Evolutionary conservation across 2,113 vertebrate species (phyloP), one percentile per base, ranked within the genome.

Genomic region (Patagioenas fasciata): DNA sequence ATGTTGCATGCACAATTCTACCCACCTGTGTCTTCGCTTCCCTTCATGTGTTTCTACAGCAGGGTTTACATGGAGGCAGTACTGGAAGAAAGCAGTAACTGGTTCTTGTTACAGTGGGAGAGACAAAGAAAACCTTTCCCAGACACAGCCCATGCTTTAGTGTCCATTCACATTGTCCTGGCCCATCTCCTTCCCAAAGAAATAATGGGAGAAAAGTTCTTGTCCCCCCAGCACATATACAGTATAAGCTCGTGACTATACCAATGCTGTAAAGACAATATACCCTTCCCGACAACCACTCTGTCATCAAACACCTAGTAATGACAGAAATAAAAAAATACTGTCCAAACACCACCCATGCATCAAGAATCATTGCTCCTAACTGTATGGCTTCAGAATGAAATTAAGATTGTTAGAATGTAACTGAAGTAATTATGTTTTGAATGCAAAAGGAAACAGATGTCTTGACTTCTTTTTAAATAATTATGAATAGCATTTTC

Each of bases 381-480:
- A 66, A 84, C 56, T 67, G 42, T 44, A 78, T 29, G 80, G 56
- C 88, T 90, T 95, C 56, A 67, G 70, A 88, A 88, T 0, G 8
- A 60, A 54, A 62, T 88, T 3, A 47, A 90, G 72, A 92, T 64
- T 89, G 85, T 90, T 88, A 90, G 82, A 78, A 74, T 29, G 61
- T 77, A 89, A 94, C 80, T 89, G 79, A 83, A 91, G 85, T 74
- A 95, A 95, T 93, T 91, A 86, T 60, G 67, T 60, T 77, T 20
- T 94, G 82, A 94, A 89, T 73, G 75, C 77, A 96, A 95, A 51
- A 94, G 91, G 82, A 94, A 97, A 90, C 75, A 95, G 88, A 93
- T 95, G 84, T 91, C 75, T 78, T 38, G 74, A 60, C 40, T 86
- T 84, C 36, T 84, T 86, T 60, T 64, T 20, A 91, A 89, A 34